Base-by-base conservation (phyloP, 2,888 invertebrate genomes). In the Drosophila formosana region DNA sequence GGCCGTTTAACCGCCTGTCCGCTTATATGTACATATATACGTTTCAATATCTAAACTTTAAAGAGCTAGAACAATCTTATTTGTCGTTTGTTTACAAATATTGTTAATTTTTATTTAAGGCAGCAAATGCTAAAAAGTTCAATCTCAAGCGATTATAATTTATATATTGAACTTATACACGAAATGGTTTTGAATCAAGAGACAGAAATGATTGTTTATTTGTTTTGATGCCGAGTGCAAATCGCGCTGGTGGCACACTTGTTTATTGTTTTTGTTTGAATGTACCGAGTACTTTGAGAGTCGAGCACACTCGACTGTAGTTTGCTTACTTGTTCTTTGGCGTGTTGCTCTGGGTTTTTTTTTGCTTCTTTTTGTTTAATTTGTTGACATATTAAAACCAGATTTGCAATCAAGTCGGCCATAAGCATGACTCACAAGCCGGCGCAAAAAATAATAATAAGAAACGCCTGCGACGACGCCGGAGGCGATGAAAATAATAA, bases 301-400 rank as follows among this genome's bases (percentile, higher is more conserved):
- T 58, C 58, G 39, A 25, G 37, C n/a, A 13, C 26, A 11, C 23
- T 23, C 30, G 18, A 23, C 11, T 39, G 25, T n/a, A 52, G 13
- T 11, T 43, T 37, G 34, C n/a, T 25, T 30, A 25, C n/a, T 43
- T 50, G 58, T 43, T 55, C 53, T 43, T 30, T 55, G 13, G 11
- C n/a, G 18, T 58, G 39, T 39, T 62, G 46, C 50, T 60, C 26
- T 47, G 23, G 39, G 28, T 50, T 23, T 28, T 3, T 39, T 37
- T 34, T 30, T 51, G 61, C 4, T 61, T 28, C 32, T 39, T 51
- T 23, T 46, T 72, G 9, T 58, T 72, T 78, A 71, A 75, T 82
- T 88, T 84, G 83, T 84, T 84, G 83, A 88, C 86, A 88, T 84
- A 84, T 84, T 85, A 84, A 84, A 84, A 88, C 83, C 83, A 85